Evolutionary conservation across 2,797 vertebrate species (phyloP).

Genomic region (Synanceia verrucosa): DNA sequence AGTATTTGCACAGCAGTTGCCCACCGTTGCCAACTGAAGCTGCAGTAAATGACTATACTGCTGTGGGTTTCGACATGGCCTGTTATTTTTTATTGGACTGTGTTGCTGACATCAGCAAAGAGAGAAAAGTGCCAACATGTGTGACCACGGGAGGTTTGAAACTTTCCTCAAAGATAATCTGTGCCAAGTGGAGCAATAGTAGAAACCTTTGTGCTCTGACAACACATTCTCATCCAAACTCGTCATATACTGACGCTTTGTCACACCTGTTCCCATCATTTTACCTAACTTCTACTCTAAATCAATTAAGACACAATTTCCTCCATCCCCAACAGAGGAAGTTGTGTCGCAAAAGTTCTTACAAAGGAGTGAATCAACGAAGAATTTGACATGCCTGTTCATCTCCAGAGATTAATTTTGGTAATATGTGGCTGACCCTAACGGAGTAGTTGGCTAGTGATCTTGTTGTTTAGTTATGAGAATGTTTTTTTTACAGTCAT

Average conservation of each 20-base stretch:
- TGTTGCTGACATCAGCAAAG: constrained; percentile 36
- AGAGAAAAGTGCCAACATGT: background rate
- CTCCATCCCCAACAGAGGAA: too few relatives aligned
- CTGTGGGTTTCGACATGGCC: constrained; percentile 14
- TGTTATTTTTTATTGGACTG: constrained; percentile 11
- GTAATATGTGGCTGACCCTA: background rate
- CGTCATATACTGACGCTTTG: too few relatives aligned
- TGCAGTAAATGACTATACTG: constrained; percentile 29
- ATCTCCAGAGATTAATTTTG: background rate
- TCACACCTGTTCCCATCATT: too few relatives aligned
- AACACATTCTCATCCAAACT: too few relatives aligned
- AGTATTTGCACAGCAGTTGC: constrained; percentile 30
- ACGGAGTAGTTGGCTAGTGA: background rate
- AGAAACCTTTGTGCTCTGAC: background rate
- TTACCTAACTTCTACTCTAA: too few relatives aligned
- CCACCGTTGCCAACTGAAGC: constrained; percentile 19
- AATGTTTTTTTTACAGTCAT: background rate
- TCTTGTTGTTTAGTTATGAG: background rate
- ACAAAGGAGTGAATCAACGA: background rate
- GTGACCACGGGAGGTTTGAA: constrained; percentile 6
- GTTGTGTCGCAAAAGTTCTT: background rate
- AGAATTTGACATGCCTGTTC: background rate
- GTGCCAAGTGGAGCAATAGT: background rate
- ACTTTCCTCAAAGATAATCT: constrained; percentile 11
- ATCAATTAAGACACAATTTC: too few relatives aligned